Evolutionary conservation across 2,113 vertebrate genomes (phyloP).

Genomic region (Delphinapterus leucas): DNA sequence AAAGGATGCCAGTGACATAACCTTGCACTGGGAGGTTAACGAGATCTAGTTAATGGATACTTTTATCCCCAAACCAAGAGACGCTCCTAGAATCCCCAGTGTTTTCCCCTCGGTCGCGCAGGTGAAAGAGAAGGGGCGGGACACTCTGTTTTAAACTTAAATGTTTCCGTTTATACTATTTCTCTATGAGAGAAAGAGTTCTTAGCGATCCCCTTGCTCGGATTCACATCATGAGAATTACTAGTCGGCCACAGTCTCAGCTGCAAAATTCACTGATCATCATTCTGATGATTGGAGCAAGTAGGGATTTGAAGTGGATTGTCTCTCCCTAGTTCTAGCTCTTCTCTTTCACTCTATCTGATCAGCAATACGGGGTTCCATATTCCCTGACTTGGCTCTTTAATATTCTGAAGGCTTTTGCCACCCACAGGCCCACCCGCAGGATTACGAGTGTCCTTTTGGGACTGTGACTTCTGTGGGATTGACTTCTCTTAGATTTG

Average conservation of each 20-base stretch:
- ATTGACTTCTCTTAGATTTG: neutral
- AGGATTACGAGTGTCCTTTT: neutral
- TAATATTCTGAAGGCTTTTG: neutral
- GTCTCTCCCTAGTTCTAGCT: neutral
- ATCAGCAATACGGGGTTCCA: neutral
- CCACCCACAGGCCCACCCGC: neutral
- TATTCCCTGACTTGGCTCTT: neutral
- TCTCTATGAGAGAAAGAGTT: neutral
- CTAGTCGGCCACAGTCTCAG: neutral
- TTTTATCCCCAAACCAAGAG: neutral
- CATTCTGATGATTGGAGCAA: neutral
- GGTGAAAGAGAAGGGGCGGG: neutral
- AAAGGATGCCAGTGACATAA: neutral
- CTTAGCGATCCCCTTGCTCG: neutral
- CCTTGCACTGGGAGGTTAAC: neutral
- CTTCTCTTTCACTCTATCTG: neutral
- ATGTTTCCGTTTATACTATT: neutral
- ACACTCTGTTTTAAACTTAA: neutral
- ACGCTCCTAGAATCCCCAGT: neutral
- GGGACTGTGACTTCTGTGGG: neutral
- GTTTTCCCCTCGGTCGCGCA: neutral
- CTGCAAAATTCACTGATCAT: neutral
- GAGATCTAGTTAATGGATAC: neutral
- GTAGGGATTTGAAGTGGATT: neutral
- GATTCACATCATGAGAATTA: neutral